Conservation (phyloP, 2,888 invertebrate species). For the Morpho helenor region DNA sequence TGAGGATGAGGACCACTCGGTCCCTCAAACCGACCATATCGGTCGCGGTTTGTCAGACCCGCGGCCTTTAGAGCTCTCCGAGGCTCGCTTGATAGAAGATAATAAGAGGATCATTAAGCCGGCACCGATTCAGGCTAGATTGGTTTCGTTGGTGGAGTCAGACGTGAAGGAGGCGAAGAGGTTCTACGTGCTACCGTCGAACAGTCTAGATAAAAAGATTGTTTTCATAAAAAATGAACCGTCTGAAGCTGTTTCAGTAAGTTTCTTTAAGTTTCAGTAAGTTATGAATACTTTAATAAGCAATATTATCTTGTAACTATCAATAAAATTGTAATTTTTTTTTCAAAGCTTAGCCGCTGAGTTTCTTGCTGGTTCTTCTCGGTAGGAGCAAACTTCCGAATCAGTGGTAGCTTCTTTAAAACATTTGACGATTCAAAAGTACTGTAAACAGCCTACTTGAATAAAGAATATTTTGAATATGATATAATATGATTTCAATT, state of each 20-base stretch:
- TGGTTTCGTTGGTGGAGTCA: constrained; percentile 56
- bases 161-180: constrained; percentile 58
- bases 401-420: no score
- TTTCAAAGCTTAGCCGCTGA: no score
- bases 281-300: no score
- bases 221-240: constrained; percentile 83
- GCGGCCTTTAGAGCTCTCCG: constrained; percentile 52
- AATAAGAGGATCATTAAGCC: constrained; percentile 62
- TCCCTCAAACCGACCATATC: constrained; percentile 46
- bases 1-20: constrained; percentile 60
- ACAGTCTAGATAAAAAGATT: constrained; percentile 79
- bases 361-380: no score
- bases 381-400: no score
- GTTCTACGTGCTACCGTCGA: constrained; percentile 69
- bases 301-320: no score
- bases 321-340: no score
- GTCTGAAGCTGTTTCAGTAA: constrained; percentile 65
- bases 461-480: no score
- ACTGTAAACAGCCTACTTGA: no score
- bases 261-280: constrained; percentile 29
- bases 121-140: constrained; percentile 60
- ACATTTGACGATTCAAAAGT: no score
- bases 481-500: no score
- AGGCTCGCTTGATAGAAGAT: constrained; percentile 56
- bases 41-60: constrained; percentile 43